These are phyloP conservation scores for Stegophylla sp. DNA, from an alignment of 2,888 invertebrate genomes.

Conservation along the genomic window DNA sequence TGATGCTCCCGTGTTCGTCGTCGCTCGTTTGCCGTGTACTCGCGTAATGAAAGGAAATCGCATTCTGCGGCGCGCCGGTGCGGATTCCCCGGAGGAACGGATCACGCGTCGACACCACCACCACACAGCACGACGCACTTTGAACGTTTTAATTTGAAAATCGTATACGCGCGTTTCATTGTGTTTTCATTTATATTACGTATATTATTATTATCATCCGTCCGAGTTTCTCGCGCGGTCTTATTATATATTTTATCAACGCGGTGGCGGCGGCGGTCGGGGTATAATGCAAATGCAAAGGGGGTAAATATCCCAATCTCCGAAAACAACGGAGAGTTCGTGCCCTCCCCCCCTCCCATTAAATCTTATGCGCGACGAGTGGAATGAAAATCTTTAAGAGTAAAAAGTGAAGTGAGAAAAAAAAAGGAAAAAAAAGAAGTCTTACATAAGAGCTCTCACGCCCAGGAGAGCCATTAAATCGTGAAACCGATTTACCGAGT, in stretches of 20 bases:
- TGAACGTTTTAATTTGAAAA: conserved; percentile 36
- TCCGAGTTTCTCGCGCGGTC: not conserved
- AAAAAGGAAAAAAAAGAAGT: not conserved
- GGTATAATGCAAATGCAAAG: not conserved
- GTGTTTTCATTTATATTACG: conserved; percentile 26
- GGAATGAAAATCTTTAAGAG: not conserved
- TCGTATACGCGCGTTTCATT: not conserved
- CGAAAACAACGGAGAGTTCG: not conserved
- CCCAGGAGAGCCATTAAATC: conserved; percentile 11
- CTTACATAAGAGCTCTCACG: not conserved
- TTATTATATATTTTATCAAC: conserved; percentile 9
- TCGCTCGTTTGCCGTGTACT: conserved; percentile 11
- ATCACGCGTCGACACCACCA: not conserved
- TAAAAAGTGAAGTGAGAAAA: not conserved
- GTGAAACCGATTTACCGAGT: conserved; percentile 15
- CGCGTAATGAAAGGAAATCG: conserved; percentile 40
- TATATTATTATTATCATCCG: conserved; percentile 7
- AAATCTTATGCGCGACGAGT: not conserved
- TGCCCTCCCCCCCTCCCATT: not conserved
- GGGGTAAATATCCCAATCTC: not conserved
- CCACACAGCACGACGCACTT: not conserved
- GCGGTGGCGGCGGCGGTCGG: not conserved
- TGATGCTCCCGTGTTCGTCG: conserved; percentile 3
- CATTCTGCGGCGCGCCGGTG: not conserved
- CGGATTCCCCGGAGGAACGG: conserved; percentile 36